Evolutionary conservation across 2,113 vertebrate genomes (phyloP).

Genomic region (Melanocharis versteri): DNA sequence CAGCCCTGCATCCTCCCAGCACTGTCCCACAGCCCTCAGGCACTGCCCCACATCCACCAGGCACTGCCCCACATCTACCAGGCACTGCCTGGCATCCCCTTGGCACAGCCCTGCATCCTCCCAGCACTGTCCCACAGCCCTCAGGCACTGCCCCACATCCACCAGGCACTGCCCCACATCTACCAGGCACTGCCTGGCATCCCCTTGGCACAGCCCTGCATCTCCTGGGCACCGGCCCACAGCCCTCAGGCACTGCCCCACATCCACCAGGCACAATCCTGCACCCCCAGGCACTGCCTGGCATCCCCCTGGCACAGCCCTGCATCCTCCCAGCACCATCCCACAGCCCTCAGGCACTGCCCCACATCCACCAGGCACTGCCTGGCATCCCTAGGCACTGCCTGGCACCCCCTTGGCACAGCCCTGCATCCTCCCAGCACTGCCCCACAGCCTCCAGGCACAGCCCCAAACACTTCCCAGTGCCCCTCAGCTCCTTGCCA

Average conservation of each 20-base stretch:
- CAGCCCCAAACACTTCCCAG: neutral
- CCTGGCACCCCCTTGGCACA: neutral
- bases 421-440: too few relatives aligned
- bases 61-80: fast-evolving
- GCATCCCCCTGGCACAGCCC: neutral
- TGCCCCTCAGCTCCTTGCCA: neutral
- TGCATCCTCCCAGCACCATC: fast-evolving
- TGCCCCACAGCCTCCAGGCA: neutral
- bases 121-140: fast-evolving
- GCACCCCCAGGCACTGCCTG: neutral
- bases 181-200: too few relatives aligned
- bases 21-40: too few relatives aligned
- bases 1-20: too few relatives aligned
- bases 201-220: fast-evolving
- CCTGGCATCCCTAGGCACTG: neutral
- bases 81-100: neutral
- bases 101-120: neutral
- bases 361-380: neutral
- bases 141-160: neutral
- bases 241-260: fast-evolving
- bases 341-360: neutral
- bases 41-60: neutral
- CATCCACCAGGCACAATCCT: neutral
- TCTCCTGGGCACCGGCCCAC: fast-evolving
- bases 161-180: fast-evolving